These are phyloP conservation scores for Dromius quadrimaculatus DNA, from an alignment of 2,888 invertebrate species.

Conservation along the genomic window DNA sequence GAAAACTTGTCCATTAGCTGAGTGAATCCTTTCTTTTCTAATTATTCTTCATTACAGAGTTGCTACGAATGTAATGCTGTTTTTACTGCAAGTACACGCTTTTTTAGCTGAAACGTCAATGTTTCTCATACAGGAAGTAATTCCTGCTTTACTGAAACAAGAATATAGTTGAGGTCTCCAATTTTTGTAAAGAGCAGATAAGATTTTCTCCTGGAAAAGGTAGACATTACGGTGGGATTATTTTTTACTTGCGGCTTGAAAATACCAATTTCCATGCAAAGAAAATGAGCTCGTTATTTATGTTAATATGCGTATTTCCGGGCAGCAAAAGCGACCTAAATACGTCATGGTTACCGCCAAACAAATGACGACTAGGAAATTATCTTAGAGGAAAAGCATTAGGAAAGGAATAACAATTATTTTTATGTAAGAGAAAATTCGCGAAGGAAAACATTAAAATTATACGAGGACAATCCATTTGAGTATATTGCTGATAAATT, in stretches of 20 bases:
- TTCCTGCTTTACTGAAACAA: too few relatives aligned
- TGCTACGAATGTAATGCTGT: too few relatives aligned
- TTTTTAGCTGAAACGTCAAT: too few relatives aligned
- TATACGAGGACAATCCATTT: too few relatives aligned
- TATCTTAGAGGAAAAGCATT: not conserved
- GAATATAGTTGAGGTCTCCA: too few relatives aligned
- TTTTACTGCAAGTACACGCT: too few relatives aligned
- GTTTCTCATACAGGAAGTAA: too few relatives aligned
- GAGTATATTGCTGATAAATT: too few relatives aligned
- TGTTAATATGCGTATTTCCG: slow-evolving; percentile 51
- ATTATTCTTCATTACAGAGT: too few relatives aligned
- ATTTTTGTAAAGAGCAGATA: slow-evolving; percentile 42
- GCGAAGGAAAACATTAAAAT: too few relatives aligned
- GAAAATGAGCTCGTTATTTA: slow-evolving; percentile 52
- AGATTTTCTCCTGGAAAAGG: slow-evolving; percentile 18
- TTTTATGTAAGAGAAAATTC: not conserved
- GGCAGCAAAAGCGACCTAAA: slow-evolving; percentile 29
- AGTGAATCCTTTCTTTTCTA: too few relatives aligned
- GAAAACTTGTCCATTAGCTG: too few relatives aligned
- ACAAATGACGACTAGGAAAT: not conserved
- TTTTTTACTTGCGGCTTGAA: slow-evolving; percentile 52
- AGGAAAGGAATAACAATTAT: not conserved
- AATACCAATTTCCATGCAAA: slow-evolving; percentile 53
- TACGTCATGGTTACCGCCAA: slow-evolving; percentile 24
- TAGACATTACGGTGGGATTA: slow-evolving; percentile 44